A percentile compares a stretch with the other conserved stretches of the same genome.
These are phyloP conservation scores for Merluccius polli DNA, from an alignment of 2,797 vertebrate genomes.

Conservation along the genomic window DNA sequence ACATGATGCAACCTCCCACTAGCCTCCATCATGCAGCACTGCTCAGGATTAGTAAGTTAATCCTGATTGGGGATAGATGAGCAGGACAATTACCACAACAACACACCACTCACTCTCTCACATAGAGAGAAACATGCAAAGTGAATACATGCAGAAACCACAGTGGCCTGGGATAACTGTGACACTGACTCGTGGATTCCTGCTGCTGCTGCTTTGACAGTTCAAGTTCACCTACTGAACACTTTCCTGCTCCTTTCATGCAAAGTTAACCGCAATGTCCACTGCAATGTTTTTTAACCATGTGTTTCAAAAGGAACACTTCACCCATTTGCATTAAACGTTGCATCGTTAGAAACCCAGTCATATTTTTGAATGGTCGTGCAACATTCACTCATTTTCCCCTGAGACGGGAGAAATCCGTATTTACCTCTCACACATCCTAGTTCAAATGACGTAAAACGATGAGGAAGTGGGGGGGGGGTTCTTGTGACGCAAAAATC, in stretches of 20 bases:
- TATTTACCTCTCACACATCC: no score
- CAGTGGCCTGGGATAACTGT: background rate
- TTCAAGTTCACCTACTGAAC: background rate
- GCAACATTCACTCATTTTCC: no score
- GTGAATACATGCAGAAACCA: background rate
- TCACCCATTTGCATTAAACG: no score
- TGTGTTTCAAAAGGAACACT: no score
- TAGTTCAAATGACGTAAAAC: no score
- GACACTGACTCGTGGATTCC: background rate
- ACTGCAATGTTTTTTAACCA: background rate
- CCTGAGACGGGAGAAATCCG: no score
- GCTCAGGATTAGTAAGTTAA: slow-evolving; percentile 1
- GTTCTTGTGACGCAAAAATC: no score
- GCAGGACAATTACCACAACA: slow-evolving; percentile 8
- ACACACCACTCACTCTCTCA: background rate
- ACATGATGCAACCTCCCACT: background rate
- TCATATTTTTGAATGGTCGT: no score
- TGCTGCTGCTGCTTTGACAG: background rate
- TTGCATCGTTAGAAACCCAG: no score
- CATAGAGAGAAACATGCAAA: background rate
- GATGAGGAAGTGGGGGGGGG: no score
- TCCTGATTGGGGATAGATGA: background rate
- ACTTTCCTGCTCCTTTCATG: background rate
- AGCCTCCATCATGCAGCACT: background rate
- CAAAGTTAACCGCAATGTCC: background rate